phyloP scores from a whole-genome alignment of 1,140 invertebrate species.

The Aradophagus sp. region DNA sequence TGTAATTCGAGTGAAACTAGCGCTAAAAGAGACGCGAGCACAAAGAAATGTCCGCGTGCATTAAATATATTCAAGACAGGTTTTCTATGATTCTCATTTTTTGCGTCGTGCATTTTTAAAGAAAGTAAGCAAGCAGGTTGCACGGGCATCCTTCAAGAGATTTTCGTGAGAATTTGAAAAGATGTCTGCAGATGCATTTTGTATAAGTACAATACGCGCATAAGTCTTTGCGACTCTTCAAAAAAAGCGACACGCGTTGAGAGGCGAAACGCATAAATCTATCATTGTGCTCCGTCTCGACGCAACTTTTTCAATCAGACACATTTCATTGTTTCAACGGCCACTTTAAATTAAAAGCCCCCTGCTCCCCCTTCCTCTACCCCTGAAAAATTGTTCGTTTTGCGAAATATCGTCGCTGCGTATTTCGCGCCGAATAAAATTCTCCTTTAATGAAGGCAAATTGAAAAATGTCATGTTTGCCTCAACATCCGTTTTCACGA shows the following conservation, averaged over 20 bases:
- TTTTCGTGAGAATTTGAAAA: conserved; percentile 38
- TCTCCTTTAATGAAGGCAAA: too few relatives aligned
- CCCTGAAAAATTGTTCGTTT: too few relatives aligned
- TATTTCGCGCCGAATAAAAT: too few relatives aligned
- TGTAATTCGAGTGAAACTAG: conserved; percentile 34
- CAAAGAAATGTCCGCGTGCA: conserved; percentile 27
- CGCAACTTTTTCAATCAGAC: conserved; percentile 21
- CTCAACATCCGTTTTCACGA: too few relatives aligned
- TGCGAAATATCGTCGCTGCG: too few relatives aligned
- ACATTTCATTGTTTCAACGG: conserved; percentile 8
- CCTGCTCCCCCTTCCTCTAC: too few relatives aligned
- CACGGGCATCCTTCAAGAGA: conserved; percentile 33
- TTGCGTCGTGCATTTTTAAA: conserved; percentile 37
- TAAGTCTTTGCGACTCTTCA: conserved; percentile 29
- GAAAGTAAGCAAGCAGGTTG: conserved; percentile 33
- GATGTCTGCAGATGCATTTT: conserved; percentile 38
- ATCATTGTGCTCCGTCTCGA: conserved; percentile 30
- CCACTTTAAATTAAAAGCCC: too few relatives aligned
- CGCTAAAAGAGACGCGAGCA: conserved; percentile 27
- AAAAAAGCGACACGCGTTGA: conserved; percentile 36
- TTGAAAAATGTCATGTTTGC: too few relatives aligned
- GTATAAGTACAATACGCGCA: conserved; percentile 36
- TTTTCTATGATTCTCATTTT: conserved; percentile 47
- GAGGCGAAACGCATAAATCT: conserved; percentile 25
- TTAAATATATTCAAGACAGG: conserved; percentile 38